phyloP scores from a whole-genome alignment of 2,888 invertebrate species.

The Carabus problematicus region DNA sequence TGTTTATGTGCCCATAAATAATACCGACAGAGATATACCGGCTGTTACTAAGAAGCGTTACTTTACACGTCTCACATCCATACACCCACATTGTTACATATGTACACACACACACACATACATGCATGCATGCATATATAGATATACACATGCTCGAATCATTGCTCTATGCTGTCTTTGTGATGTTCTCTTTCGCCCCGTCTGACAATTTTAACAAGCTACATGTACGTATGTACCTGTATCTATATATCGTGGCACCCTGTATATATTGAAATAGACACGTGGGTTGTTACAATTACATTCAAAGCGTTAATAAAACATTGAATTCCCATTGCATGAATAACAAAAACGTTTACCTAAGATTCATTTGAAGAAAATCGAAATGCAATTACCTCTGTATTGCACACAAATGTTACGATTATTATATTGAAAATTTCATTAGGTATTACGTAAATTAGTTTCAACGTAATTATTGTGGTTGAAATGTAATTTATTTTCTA shows the following conservation, averaged over 20 bases:
- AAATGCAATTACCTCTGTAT: too few relatives aligned
- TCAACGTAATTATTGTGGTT: too few relatives aligned
- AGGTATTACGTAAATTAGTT: too few relatives aligned
- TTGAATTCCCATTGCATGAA: too few relatives aligned
- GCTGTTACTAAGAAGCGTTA: constrained; percentile 3
- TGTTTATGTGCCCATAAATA: constrained; percentile 34
- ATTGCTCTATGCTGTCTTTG: background rate
- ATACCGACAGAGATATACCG: constrained; percentile 26
- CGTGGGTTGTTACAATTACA: background rate
- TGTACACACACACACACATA: background rate
- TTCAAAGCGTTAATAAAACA: background rate
- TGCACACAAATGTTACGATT: too few relatives aligned
- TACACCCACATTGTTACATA: constrained; percentile 1
- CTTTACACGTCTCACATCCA: too few relatives aligned
- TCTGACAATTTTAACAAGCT: constrained; percentile 1
- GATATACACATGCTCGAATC: background rate
- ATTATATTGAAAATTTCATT: too few relatives aligned
- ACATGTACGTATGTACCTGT: background rate
- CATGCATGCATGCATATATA: background rate
- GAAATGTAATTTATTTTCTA: too few relatives aligned
- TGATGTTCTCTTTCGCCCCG: background rate
- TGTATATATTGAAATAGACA: too few relatives aligned
- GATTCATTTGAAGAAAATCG: too few relatives aligned
- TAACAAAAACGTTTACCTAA: too few relatives aligned
- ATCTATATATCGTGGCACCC: too few relatives aligned